These are phyloP conservation scores for Meteorus sp. DNA, from an alignment of 1,140 invertebrate species.

Conservation along the genomic window DNA sequence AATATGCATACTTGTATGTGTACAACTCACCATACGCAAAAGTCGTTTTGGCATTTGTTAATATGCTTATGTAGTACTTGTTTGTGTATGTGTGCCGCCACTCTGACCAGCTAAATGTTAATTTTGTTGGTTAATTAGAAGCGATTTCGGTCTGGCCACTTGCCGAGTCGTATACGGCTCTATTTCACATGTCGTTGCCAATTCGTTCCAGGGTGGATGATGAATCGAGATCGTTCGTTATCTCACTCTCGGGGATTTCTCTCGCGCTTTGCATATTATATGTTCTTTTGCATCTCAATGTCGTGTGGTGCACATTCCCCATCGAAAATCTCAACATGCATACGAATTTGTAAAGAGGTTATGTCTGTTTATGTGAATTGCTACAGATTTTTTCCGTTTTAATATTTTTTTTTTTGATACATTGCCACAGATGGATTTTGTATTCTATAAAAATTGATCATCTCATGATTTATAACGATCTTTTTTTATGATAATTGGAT, in stretches of 20 bases:
- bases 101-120: constrained; percentile 43
- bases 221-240: constrained; percentile 36
- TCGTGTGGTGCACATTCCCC: background rate
- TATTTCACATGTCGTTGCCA: constrained; percentile 35
- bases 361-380: too few species aligned
- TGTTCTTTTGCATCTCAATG: constrained; percentile 15
- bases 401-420: too few species aligned
- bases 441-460: too few species aligned
- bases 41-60: constrained; percentile 34
- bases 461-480: too few species aligned
- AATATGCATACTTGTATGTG: too few species aligned
- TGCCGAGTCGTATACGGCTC: constrained; percentile 32
- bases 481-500: too few species aligned
- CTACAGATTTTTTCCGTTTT: too few species aligned
- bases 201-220: constrained; percentile 35
- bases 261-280: constrained; percentile 22
- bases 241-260: constrained; percentile 28
- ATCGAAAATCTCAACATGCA: constrained; percentile 3
- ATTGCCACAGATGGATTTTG: too few species aligned
- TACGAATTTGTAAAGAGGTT: background rate
- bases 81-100: background rate
- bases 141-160: constrained; percentile 32
- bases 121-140: constrained; percentile 49
- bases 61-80: too few species aligned
- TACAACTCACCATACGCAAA: background rate